Conservation (phyloP, 2,888 invertebrate genomes). For the Willowsia nigromaculata region DNA sequence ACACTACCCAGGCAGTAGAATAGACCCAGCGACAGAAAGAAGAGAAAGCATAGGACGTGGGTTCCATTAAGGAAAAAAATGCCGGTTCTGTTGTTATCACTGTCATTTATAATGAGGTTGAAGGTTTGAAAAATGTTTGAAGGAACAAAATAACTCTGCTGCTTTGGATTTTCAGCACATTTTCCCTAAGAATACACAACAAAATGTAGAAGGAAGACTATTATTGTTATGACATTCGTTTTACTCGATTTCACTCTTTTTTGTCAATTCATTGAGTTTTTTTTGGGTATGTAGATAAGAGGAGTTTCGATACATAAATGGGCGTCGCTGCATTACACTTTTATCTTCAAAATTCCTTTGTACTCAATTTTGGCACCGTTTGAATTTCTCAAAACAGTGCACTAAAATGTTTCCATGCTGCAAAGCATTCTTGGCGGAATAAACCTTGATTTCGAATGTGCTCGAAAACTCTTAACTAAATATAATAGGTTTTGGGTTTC, state of each 20-base stretch:
- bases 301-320: too few relatives aligned
- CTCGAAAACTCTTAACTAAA: too few relatives aligned
- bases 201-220: not conserved
- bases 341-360: too few relatives aligned
- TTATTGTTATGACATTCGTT: not conserved
- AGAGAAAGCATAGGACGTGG: constrained; percentile 3
- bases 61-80: constrained; percentile 24
- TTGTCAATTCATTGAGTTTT: too few relatives aligned
- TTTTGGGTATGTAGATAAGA: too few relatives aligned
- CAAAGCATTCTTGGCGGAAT: too few relatives aligned
- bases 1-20: not conserved
- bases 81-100: constrained; percentile 24
- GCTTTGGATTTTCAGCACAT: not conserved
- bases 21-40: constrained; percentile 34
- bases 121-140: constrained; percentile 16
- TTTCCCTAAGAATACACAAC: not conserved
- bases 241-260: not conserved
- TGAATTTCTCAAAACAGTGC: too few relatives aligned
- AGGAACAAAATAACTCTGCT: not conserved
- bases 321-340: too few relatives aligned
- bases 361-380: too few relatives aligned
- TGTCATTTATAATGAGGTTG: constrained; percentile 36
- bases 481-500: too few relatives aligned
- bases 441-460: too few relatives aligned
- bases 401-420: too few relatives aligned